Percentiles rank a stretch among this genome's conserved stretches.
Conservation (phyloP, 2,113 vertebrate genomes). For the Forbesichthys agassizii region DNA sequence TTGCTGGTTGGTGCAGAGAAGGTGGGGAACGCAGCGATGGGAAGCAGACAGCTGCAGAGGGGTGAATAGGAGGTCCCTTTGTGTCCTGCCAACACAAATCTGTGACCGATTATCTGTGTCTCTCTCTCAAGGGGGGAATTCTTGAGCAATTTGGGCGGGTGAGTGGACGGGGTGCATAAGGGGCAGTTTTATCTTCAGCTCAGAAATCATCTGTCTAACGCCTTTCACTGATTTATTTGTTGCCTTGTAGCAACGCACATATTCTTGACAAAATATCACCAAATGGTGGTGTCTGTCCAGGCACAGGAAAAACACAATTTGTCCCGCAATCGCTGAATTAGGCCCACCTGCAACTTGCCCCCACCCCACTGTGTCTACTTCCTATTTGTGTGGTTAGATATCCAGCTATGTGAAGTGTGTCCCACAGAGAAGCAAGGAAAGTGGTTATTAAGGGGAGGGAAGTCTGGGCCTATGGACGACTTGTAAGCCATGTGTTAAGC, state of each 20-base stretch:
- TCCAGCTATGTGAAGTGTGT: slow-evolving; percentile 70
- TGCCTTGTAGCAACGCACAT: no score
- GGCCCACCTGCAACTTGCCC: slow-evolving; percentile 30
- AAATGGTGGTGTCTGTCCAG: slow-evolving; percentile 15
- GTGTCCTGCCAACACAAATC: slow-evolving; percentile 78
- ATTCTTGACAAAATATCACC: no score
- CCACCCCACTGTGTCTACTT: slow-evolving; percentile 48
- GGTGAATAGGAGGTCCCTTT: slow-evolving; percentile 80
- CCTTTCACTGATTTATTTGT: no score
- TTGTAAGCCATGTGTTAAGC: slow-evolving; percentile 73
- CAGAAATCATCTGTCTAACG: slow-evolving; percentile 5
- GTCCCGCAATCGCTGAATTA: slow-evolving; percentile 62
- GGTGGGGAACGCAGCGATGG: slow-evolving; percentile 42
- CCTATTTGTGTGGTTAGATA: slow-evolving; percentile 70
- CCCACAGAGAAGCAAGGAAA: slow-evolving; percentile 59
- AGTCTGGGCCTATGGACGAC: slow-evolving; percentile 58
- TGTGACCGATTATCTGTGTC: slow-evolving; percentile 83
- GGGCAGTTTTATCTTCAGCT: slow-evolving; percentile 12
- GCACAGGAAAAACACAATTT: slow-evolving; percentile 71
- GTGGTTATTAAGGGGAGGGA: slow-evolving; percentile 55
- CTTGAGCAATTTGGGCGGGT: slow-evolving; percentile 56
- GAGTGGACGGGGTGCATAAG: slow-evolving; percentile 31
- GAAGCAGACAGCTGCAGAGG: slow-evolving; percentile 72
- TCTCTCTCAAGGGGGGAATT: slow-evolving; percentile 70
- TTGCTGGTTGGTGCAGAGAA: slow-evolving; percentile 11